These are phyloP conservation scores for Poecile atricapillus DNA, from an alignment of 2,113 vertebrate species.

Conservation along the genomic window DNA sequence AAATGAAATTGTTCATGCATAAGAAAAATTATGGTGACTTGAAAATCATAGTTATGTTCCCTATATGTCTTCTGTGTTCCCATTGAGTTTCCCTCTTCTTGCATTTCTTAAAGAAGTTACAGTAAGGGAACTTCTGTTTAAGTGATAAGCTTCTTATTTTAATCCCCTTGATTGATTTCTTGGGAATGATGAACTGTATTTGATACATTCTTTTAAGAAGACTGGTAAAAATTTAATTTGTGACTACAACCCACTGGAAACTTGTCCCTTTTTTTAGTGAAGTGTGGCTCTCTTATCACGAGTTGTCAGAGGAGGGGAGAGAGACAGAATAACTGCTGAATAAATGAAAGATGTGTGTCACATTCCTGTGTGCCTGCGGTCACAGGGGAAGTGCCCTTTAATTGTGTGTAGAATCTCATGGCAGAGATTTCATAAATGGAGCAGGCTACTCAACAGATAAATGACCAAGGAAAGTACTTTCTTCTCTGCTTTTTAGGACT, in stretches of 20 bases:
- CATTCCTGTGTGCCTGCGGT: neutral
- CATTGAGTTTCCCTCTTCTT: neutral
- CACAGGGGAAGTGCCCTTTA: slow-evolving; percentile 3
- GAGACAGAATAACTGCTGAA: neutral
- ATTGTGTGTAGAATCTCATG: neutral
- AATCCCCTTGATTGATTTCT: neutral
- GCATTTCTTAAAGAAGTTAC: neutral
- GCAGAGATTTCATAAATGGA: neutral
- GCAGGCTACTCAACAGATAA: neutral
- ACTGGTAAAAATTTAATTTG: neutral
- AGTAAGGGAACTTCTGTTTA: neutral
- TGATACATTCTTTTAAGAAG: neutral
- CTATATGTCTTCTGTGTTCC: accelerated
- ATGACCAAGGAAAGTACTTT: neutral
- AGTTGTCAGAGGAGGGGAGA: neutral
- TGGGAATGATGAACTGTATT: neutral
- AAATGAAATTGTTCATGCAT: neutral
- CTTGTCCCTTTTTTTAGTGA: neutral
- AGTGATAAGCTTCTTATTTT: neutral
- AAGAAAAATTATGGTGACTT: neutral
- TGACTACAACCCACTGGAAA: neutral
- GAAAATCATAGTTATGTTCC: neutral
- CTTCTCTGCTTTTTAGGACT: neutral
- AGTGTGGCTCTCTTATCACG: neutral
- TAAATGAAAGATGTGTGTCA: neutral